These are phyloP conservation scores for Cololabis saira DNA, from an alignment of 2,113 vertebrate genomes.

Conservation along the genomic window DNA sequence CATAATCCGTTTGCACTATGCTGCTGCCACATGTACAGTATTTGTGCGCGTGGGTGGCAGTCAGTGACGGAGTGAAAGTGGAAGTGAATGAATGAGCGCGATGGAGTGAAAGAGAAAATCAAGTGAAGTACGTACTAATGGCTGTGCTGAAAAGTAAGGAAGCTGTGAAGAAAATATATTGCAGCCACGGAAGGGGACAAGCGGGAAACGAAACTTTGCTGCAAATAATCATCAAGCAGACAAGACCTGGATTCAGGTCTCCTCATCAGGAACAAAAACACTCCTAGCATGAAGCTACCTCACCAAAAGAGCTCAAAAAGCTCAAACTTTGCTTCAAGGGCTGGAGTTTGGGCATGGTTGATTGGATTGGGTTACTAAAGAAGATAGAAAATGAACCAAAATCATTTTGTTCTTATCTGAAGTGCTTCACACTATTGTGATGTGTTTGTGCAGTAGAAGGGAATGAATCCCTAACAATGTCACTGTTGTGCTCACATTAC, in stretches of 20 bases:
- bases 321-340: too few relatives aligned
- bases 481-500: slow-evolving; percentile 10
- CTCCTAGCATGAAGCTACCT: too few relatives aligned
- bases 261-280: too few relatives aligned
- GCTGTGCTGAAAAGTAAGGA: too few relatives aligned
- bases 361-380: too few relatives aligned
- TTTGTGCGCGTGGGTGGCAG: slow-evolving; percentile 1
- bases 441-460: slow-evolving; percentile 6
- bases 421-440: slow-evolving; percentile 2
- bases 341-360: slow-evolving; percentile 3
- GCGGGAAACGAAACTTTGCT: too few relatives aligned
- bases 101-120: slow-evolving; percentile 20
- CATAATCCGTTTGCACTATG: slow-evolving; percentile 27
- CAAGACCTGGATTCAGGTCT: too few relatives aligned
- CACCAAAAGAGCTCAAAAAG: too few relatives aligned
- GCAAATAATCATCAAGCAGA: slow-evolving; percentile 8
- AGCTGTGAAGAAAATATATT: too few relatives aligned
- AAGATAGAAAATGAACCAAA: slow-evolving; percentile 8
- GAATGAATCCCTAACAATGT: slow-evolving; percentile 27
- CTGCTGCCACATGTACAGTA: background rate
- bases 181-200: too few relatives aligned
- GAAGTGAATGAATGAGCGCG: slow-evolving; percentile 12
- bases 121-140: too few relatives aligned
- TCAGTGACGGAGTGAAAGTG: slow-evolving; percentile 13
- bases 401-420: slow-evolving; percentile 2